A percentile compares a stretch with the other conserved stretches of the same genome.
Conservation (phyloP, 2,888 invertebrate species). For the Pseudolycoriella hygida region DNA sequence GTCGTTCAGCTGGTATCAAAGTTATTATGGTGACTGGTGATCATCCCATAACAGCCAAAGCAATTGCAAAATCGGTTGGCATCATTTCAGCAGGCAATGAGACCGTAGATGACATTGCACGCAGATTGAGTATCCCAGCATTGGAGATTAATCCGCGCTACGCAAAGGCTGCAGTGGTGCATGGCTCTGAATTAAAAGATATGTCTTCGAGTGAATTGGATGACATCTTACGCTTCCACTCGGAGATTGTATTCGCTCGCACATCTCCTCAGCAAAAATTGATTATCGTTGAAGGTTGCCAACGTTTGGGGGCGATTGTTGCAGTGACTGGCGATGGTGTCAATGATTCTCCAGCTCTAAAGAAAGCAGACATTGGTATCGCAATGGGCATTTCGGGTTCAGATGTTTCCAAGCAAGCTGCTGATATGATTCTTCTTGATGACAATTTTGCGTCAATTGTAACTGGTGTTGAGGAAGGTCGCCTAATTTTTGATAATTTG, state of each 20-base stretch:
- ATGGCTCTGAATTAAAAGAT: slow-evolving; percentile 78
- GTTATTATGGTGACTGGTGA: slow-evolving; percentile 94
- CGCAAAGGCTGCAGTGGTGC: slow-evolving; percentile 81
- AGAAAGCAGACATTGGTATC: too few relatives aligned
- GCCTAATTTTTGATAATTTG: slow-evolving; percentile 92
- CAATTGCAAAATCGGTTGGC: too few relatives aligned
- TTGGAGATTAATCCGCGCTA: slow-evolving; percentile 80
- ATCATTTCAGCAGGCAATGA: slow-evolving; percentile 90
- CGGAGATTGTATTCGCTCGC: slow-evolving; percentile 92
- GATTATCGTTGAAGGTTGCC: slow-evolving; percentile 85
- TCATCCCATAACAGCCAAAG: slow-evolving; percentile 91
- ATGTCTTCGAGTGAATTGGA: slow-evolving; percentile 73
- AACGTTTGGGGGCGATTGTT: slow-evolving; percentile 80
- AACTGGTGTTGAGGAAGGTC: slow-evolving; percentile 89
- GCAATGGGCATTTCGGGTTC: slow-evolving; percentile 92
- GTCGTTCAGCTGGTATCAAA: slow-evolving; percentile 93
- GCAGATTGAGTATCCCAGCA: slow-evolving; percentile 72
- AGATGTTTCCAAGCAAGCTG: slow-evolving; percentile 89
- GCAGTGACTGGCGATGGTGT: slow-evolving; percentile 88
- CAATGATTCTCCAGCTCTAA: slow-evolving; percentile 81
- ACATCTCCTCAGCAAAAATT: slow-evolving; percentile 91
- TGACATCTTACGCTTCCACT: slow-evolving; percentile 82
- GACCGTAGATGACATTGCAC: slow-evolving; percentile 87
- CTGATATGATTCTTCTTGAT: too few relatives aligned
- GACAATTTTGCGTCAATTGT: too few relatives aligned